These are phyloP conservation scores for Cosmorhoe ocellata DNA, from an alignment of 2,888 invertebrate species.

Conservation along the genomic window DNA sequence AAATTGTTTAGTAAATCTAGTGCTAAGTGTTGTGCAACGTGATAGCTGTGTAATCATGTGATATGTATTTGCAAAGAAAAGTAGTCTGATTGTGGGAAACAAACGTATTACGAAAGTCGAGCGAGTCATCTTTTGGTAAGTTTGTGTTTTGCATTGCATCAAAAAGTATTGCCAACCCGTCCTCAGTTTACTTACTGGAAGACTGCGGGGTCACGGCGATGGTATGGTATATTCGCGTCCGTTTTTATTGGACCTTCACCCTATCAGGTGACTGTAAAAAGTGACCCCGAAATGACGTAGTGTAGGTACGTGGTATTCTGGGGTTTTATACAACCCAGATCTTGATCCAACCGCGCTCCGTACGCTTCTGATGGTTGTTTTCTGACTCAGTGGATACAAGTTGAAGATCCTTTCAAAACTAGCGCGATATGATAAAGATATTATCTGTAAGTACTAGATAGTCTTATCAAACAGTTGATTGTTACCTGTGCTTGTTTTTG, in stretches of 20 bases:
- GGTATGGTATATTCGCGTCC: constrained; percentile 29
- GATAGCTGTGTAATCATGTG: constrained; percentile 68
- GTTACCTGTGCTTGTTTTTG: constrained; percentile 16
- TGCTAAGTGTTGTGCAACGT: constrained; percentile 65
- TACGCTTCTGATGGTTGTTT: constrained; percentile 53
- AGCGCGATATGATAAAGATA: constrained; percentile 68
- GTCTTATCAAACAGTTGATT: constrained; percentile 46
- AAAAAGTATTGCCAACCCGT: constrained; percentile 36
- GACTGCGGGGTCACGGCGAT: constrained; percentile 34
- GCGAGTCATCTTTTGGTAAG: constrained; percentile 70
- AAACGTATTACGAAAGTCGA: constrained; percentile 53
- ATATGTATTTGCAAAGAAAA: constrained; percentile 63
- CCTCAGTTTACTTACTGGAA: constrained; percentile 19
- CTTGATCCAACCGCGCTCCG: constrained; percentile 50
- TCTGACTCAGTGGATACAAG: constrained; percentile 66
- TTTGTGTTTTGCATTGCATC: constrained; percentile 56
- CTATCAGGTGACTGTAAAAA: constrained; percentile 41
- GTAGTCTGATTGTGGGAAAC: constrained; percentile 57
- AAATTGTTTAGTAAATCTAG: constrained; percentile 57
- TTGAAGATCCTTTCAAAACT: constrained; percentile 64
- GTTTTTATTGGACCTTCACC: constrained; percentile 31
- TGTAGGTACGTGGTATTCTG: constrained; percentile 45
- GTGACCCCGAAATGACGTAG: constrained; percentile 49
- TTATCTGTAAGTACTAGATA: constrained; percentile 64
- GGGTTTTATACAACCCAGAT: constrained; percentile 51